Conservation (phyloP, 2,888 invertebrate genomes). For the Morpho achilles region DNA sequence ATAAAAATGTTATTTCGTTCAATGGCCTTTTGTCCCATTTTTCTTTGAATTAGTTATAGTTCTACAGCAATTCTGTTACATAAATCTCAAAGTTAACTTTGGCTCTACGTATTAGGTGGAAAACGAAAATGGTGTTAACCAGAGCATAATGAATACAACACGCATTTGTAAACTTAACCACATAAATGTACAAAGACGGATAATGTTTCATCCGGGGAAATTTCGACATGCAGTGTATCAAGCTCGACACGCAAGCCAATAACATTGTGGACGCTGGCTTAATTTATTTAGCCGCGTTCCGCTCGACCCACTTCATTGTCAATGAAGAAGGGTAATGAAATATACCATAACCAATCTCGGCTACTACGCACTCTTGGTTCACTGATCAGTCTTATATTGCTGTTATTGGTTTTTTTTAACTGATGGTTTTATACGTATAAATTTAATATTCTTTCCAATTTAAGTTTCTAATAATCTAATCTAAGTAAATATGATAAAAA, state of each 20-base stretch:
- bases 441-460: neutral
- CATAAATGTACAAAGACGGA: too few relatives aligned
- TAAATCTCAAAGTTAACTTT: too few relatives aligned
- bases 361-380: constrained; percentile 13
- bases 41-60: too few relatives aligned
- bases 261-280: constrained; percentile 41
- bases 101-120: too few relatives aligned
- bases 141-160: too few relatives aligned
- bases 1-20: too few relatives aligned
- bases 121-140: too few relatives aligned
- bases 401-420: constrained; percentile 2
- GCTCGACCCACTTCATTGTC: constrained; percentile 58
- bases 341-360: constrained; percentile 45
- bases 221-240: constrained; percentile 21
- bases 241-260: constrained; percentile 25
- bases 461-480: too few relatives aligned
- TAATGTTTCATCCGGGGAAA: constrained; percentile 15
- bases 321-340: constrained; percentile 56
- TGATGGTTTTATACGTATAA: neutral
- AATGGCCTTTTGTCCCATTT: too few relatives aligned
- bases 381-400: constrained; percentile 10
- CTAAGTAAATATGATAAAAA: too few relatives aligned
- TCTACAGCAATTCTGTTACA: too few relatives aligned
- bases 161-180: too few relatives aligned
- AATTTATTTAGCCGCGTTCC: constrained; percentile 62